These are phyloP conservation scores for Eumeta japonica DNA, from an alignment of 1,140 invertebrate genomes.

Conservation along the genomic window DNA sequence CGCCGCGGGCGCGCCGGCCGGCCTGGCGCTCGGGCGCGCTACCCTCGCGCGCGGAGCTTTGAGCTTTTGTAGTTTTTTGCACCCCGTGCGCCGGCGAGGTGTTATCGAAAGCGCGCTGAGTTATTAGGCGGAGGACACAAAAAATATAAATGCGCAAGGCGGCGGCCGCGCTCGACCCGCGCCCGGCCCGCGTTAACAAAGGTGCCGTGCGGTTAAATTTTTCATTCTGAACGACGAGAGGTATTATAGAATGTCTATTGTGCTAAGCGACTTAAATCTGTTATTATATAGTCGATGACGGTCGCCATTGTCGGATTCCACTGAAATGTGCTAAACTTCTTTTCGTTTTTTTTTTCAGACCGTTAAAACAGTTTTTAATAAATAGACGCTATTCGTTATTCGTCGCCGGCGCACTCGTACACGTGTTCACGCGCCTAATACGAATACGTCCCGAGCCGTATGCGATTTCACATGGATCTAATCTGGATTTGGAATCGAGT, in stretches of 20 bases:
- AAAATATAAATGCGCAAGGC: constrained; percentile 40
- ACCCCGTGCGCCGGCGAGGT: constrained; percentile 41
- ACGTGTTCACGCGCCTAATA: background rate
- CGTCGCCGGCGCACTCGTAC: background rate
- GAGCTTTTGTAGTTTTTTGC: constrained; percentile 51
- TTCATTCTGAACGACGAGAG: constrained; percentile 13
- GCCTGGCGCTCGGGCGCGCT: constrained; percentile 21
- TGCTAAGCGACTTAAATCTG: constrained; percentile 20
- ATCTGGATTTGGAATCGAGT: background rate
- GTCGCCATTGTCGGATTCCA: constrained; percentile 18
- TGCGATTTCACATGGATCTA: background rate
- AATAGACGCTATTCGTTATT: background rate
- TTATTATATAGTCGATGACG: constrained; percentile 21
- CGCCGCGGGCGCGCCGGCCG: constrained; percentile 9
- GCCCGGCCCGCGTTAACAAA: constrained; percentile 28
- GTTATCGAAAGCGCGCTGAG: constrained; percentile 48
- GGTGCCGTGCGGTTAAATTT: constrained; percentile 43
- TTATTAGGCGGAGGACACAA: constrained; percentile 45
- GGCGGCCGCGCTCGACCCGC: constrained; percentile 21
- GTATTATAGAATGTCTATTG: constrained; percentile 35
- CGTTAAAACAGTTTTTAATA: background rate
- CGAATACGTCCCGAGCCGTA: background rate
- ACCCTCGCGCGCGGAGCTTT: constrained; percentile 23
- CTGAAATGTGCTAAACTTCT: constrained; percentile 7
- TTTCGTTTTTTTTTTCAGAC: background rate